phyloP scores from a whole-genome alignment of 2,113 vertebrate species.

The Dinomys branickii region DNA sequence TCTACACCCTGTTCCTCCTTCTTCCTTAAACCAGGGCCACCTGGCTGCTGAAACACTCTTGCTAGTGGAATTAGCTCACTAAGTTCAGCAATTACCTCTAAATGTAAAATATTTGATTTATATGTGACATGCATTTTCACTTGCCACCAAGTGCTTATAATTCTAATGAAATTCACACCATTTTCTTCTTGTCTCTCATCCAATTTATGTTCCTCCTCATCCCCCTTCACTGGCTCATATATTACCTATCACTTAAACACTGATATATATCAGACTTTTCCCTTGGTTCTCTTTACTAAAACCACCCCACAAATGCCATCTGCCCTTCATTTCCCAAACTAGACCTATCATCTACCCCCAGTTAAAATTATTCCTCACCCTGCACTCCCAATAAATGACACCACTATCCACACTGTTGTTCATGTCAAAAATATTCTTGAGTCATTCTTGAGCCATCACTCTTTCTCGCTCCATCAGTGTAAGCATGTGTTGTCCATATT shows the following conservation, averaged over 20 bases:
- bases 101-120: conserved; percentile 20
- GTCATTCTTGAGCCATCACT: not conserved
- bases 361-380: not conserved
- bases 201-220: not conserved
- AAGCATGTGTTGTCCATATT: not conserved
- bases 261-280: not conserved
- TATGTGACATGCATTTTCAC: not conserved
- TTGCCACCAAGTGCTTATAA: not conserved
- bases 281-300: not conserved
- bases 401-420: not conserved
- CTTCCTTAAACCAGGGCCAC: not conserved
- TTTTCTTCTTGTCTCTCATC: not conserved
- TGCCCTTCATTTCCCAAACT: conserved; percentile 1
- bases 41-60: not conserved
- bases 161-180: not conserved
- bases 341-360: not conserved
- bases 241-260: not conserved
- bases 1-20: not conserved
- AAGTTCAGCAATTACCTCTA: not conserved
- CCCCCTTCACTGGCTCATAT: not conserved
- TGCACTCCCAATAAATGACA: not conserved
- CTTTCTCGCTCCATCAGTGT: not conserved
- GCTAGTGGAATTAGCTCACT: not conserved
- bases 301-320: not conserved
- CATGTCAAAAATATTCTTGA: not conserved